Conservation (phyloP, 2,797 vertebrate genomes). For the Petrocephalus sullivani region DNA sequence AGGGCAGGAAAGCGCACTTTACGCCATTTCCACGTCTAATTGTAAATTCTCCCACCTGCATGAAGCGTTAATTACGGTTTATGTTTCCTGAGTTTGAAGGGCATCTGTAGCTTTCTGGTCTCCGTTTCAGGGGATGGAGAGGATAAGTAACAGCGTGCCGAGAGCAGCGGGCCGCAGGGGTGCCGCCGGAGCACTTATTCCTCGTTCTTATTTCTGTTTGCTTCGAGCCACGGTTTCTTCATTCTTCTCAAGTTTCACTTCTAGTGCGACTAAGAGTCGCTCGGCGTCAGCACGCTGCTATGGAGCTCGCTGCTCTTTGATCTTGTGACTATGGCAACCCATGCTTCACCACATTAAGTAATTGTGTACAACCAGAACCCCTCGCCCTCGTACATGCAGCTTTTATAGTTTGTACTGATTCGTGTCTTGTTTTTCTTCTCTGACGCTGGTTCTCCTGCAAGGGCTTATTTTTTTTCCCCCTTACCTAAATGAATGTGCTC, state of each 20-base stretch:
- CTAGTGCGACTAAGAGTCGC: background rate
- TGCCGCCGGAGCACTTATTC: background rate
- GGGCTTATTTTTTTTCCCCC: background rate
- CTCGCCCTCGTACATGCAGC: background rate
- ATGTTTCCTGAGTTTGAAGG: background rate
- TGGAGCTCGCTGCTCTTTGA: background rate
- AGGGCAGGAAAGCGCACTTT: background rate
- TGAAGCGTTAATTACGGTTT: background rate
- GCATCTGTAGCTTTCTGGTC: background rate
- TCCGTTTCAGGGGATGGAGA: background rate
- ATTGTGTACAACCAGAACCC: background rate
- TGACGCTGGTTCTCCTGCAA: background rate
- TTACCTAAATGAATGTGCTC: background rate
- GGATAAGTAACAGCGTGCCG: background rate
- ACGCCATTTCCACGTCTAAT: background rate
- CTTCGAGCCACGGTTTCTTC: background rate
- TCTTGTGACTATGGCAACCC: slow-evolving; percentile 12
- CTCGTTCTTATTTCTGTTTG: background rate
- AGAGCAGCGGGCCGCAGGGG: background rate
- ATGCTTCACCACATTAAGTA: background rate
- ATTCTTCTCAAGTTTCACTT: background rate
- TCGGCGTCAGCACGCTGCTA: background rate
- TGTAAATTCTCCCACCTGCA: background rate
- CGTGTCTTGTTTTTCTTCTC: background rate
- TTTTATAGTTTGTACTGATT: background rate